Evolutionary conservation across 2,888 invertebrate species (phyloP), one percentile per base, ranked within the genome.

Genomic region (Notodonta dromedarius): DNA sequence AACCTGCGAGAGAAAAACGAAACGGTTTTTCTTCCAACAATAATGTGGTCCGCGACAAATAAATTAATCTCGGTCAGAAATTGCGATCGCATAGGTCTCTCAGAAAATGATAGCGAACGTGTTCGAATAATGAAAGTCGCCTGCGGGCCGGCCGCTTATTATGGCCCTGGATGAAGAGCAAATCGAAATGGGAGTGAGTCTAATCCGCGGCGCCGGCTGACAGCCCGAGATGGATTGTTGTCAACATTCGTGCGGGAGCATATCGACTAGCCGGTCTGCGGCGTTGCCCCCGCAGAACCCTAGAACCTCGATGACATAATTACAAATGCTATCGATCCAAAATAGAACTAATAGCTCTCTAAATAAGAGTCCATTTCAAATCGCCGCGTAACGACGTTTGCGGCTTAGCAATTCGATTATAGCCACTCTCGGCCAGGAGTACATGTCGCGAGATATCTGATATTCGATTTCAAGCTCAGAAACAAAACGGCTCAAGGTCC

Each of bases 161-260:
- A 87, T 70, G 24, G 74, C 75, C 70, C 79, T 82, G 83, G 82
- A 80, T 77, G 81, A 85, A 76, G 80, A 85, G 84, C 87, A 89
- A 92, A 93, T 93, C 90, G 90, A 92, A 93, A 91, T 90, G 90
- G 89, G 89, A 91, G 87, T 88, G 90, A 88, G 87, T 85, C 85
- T 89, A 86, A 92, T 90, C 88, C 90, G 85, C 90, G 90, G 88
- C 90, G 90, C 88, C 89, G 87, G 77, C 81, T 88, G 91, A 91
- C 91, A 90, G 86, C 79, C 77, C 82, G 88, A 91, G 92, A 92
- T 91, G 87, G 89, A 92, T 92, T 88, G 87, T 91, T 88, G 91
- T 90, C 91, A 91, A 91, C 91, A 91, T 89, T 91, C 91, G 87
- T 89, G 90, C 90, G 89, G 87, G 88, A 87, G 87, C 89, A 88